Conservation (phyloP, 2,888 invertebrate genomes). For the Eristalinus aeneus region DNA sequence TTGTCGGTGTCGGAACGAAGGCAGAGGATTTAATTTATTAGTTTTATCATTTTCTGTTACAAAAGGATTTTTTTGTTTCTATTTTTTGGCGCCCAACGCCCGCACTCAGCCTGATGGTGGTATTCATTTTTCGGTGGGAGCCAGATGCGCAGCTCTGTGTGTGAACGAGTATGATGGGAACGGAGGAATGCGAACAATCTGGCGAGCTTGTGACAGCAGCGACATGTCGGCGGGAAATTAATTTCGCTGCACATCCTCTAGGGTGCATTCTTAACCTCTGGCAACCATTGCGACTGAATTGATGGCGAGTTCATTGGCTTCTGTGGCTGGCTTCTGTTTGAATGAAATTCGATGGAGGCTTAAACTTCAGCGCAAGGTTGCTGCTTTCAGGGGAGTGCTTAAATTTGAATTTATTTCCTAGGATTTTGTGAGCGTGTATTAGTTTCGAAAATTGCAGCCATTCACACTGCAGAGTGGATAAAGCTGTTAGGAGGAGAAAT, state of each 20-base stretch:
- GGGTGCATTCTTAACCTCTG: not conserved
- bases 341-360: not conserved
- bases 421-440: no score
- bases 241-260: constrained; percentile 2
- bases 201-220: constrained; percentile 34
- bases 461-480: no score
- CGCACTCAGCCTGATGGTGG: not conserved
- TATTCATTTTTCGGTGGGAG: not conserved
- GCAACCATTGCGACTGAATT: not conserved
- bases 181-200: constrained; percentile 13
- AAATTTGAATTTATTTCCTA: no score
- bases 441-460: no score
- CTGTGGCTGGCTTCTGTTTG: not conserved
- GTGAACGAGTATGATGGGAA: not conserved
- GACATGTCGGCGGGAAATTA: constrained; percentile 33
- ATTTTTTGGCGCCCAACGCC: not conserved
- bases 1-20: constrained; percentile 18
- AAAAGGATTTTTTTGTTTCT: constrained; percentile 21
- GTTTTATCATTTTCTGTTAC: constrained; percentile 51
- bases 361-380: no score
- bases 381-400: not conserved
- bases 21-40: constrained; percentile 65
- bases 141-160: not conserved
- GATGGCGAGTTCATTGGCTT: not conserved
- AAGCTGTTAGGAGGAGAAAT: no score